A percentile compares a stretch with the other conserved stretches of the same genome.
phyloP scores from a whole-genome alignment of 2,888 invertebrate genomes.

The Drosophila kanekoi region DNA sequence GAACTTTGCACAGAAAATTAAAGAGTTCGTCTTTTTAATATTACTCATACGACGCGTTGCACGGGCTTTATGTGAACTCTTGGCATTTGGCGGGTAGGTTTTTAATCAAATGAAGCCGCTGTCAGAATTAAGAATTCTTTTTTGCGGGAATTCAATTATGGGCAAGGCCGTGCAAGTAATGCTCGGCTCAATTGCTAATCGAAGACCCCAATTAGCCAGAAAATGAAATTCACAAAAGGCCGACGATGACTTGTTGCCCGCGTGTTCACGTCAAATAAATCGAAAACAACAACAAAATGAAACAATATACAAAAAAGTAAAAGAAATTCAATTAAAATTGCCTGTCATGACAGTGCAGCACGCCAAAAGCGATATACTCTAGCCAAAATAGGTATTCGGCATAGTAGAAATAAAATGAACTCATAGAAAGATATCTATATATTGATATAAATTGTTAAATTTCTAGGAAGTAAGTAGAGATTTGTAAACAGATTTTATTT shows the following conservation, averaged over 20 bases:
- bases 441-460: not conserved
- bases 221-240: conserved; percentile 39
- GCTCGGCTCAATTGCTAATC: conserved; percentile 47
- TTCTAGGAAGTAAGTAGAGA: not conserved
- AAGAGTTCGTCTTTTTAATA: conserved; percentile 11
- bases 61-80: conserved; percentile 21
- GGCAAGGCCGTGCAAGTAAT: conserved; percentile 34
- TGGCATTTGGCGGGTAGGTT: conserved; percentile 31
- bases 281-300: conserved; percentile 3
- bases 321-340: conserved; percentile 20
- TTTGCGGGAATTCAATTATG: conserved; percentile 52
- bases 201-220: conserved; percentile 62
- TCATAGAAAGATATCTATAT: too few relatives aligned
- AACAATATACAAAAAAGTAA: conserved; percentile 7
- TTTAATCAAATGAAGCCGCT: conserved; percentile 67
- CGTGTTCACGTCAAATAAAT: conserved; percentile 59
- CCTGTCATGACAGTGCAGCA: not conserved
- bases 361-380: conserved; percentile 6
- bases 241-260: conserved; percentile 60
- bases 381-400: not conserved
- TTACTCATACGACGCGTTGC: conserved; percentile 58
- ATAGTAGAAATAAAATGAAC: too few relatives aligned
- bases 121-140: conserved; percentile 21
- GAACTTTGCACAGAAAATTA: conserved; percentile 44
- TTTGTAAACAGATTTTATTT: not conserved